Percentiles rank a stretch among this genome's conserved stretches.
Conservation (phyloP, 2,797 vertebrate genomes). For the Scyliorhinus canicula region DNA sequence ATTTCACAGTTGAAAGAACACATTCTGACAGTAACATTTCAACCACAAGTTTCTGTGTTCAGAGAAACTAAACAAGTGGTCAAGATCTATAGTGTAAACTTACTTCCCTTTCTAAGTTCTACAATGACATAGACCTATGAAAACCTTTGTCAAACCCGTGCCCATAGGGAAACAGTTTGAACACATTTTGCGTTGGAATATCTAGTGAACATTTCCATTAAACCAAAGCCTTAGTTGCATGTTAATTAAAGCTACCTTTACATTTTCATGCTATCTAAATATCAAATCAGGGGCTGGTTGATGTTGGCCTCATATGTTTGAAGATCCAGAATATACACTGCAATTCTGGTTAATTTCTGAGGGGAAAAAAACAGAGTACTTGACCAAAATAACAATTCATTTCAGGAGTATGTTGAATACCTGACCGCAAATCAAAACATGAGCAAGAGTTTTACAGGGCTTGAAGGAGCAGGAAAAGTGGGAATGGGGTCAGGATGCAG, state of each 20-base stretch:
- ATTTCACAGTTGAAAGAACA: background rate
- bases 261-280: background rate
- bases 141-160: background rate
- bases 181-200: background rate
- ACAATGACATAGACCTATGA: background rate
- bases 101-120: background rate
- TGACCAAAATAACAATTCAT: background rate
- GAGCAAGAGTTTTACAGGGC: background rate
- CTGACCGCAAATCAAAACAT: background rate
- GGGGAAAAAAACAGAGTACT: background rate
- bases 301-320: background rate
- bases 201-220: background rate
- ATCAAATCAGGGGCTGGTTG: background rate
- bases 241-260: background rate
- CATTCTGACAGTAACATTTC: background rate
- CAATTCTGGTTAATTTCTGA: background rate
- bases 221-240: no score
- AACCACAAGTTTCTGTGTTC: background rate
- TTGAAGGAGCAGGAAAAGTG: background rate
- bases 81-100: background rate
- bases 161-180: background rate
- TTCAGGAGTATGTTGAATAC: background rate
- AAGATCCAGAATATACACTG: background rate
- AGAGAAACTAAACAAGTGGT: background rate
- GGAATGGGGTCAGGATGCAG: background rate